phyloP scores from a whole-genome alignment of 2,797 vertebrate species.

The Cuculus canorus region DNA sequence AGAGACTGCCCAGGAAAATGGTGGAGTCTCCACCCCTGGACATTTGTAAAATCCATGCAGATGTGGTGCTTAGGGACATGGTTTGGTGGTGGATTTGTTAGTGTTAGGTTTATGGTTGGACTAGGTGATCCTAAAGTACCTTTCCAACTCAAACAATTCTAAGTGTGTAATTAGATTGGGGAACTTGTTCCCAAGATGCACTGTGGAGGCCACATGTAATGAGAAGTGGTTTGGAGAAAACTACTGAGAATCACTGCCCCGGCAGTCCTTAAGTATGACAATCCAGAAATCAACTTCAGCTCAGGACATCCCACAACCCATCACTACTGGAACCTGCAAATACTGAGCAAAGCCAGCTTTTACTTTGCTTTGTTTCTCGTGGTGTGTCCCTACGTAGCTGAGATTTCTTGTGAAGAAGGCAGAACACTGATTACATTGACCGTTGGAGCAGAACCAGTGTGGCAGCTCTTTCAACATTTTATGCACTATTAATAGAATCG shows the following conservation, averaged over 20 bases:
- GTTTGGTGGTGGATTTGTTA: no score
- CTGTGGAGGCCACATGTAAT: background rate
- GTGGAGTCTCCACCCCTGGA: no score
- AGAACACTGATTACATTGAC: background rate
- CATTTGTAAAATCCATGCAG: no score
- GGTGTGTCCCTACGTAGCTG: background rate
- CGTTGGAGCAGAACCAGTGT: background rate
- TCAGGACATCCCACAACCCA: background rate
- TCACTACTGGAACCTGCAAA: background rate
- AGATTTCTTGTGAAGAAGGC: background rate
- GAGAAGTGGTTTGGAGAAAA: background rate
- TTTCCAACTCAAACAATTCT: no score
- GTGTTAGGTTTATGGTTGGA: no score
- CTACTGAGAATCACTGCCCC: background rate
- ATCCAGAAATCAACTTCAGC: background rate
- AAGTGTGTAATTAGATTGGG: background rate
- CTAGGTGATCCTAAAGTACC: no score
- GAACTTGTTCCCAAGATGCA: background rate
- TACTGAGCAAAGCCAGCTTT: background rate
- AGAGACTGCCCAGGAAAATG: no score
- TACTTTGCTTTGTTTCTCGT: background rate
- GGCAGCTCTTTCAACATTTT: fast-evolving
- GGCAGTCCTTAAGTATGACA: background rate
- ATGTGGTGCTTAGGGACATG: no score
- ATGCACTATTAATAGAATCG: background rate